These are phyloP conservation scores for Nyctibius grandis DNA, from an alignment of 2,797 vertebrate genomes.

Conservation along the genomic window DNA sequence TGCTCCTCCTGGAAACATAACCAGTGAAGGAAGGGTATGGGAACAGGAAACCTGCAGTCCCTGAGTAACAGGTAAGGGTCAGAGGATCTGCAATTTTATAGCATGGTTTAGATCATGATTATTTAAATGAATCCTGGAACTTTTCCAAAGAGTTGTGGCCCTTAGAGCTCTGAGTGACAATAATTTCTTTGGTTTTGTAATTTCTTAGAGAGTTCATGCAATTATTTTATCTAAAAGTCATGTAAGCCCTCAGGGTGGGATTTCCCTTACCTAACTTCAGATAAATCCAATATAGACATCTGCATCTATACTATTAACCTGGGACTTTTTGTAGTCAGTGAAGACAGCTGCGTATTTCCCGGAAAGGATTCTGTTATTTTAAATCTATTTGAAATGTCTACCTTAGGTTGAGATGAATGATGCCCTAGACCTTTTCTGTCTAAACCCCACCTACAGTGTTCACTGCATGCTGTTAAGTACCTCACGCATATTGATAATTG, in stretches of 20 bases:
- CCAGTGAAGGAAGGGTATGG: not conserved
- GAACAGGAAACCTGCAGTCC: not conserved
- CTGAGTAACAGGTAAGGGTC: not conserved
- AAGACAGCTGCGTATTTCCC: not conserved
- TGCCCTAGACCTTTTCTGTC: not conserved
- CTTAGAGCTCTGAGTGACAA: not conserved
- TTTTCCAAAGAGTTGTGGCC: not conserved
- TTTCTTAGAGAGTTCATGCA: not conserved
- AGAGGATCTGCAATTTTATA: not conserved
- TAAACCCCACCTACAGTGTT: not conserved
- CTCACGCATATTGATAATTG: not conserved
- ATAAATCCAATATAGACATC: not conserved
- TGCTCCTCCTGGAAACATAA: not conserved
- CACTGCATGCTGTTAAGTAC: not conserved
- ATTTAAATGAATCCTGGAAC: not conserved
- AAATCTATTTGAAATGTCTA: not conserved
- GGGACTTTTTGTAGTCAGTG: not conserved
- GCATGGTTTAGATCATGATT: not conserved
- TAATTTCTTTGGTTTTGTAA: not conserved
- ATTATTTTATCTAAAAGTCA: not conserved
- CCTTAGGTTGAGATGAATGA: not conserved
- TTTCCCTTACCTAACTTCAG: not conserved
- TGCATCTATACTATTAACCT: not conserved
- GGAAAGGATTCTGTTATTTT: not conserved
- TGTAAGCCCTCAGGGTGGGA: not conserved